phyloP scores from a whole-genome alignment of 2,888 invertebrate species.

The Synergus laeviventris region DNA sequence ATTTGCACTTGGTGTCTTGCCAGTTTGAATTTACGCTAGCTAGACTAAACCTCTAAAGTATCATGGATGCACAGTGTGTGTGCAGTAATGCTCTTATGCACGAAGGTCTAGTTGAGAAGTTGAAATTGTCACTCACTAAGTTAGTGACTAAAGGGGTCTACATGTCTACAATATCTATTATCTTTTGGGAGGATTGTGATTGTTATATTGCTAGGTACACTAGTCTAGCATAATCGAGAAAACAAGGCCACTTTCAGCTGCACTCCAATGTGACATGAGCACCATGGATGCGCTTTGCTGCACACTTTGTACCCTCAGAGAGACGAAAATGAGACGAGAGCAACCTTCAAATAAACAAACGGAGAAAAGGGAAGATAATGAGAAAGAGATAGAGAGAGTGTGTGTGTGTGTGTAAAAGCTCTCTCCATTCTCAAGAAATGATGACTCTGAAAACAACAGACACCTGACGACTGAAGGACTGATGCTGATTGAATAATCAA shows the following conservation, averaged over 20 bases:
- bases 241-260: constrained; percentile 29
- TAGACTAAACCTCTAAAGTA: constrained; percentile 7
- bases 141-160: constrained; percentile 5
- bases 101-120: neutral
- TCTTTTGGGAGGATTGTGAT: constrained; percentile 6
- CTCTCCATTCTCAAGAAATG: constrained; percentile 19
- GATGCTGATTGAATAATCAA: constrained; percentile 12
- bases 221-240: constrained; percentile 25
- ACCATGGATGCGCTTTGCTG: constrained; percentile 34
- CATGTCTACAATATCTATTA: constrained; percentile 14
- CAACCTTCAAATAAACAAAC: neutral
- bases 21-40: constrained; percentile 26
- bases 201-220: constrained; percentile 8
- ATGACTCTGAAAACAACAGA: constrained; percentile 24
- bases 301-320: constrained; percentile 36
- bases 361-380: constrained; percentile 37
- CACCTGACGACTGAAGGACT: constrained; percentile 21
- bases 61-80: constrained; percentile 2
- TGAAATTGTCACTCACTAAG: constrained; percentile 17
- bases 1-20: constrained; percentile 29
- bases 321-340: constrained; percentile 40
- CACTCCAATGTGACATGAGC: constrained; percentile 20
- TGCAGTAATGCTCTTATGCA: neutral
- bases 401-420: constrained; percentile 36
- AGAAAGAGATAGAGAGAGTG: constrained; percentile 44